Conservation (phyloP, 2,888 invertebrate species). For the Dryocosmus kuriphilus region DNA sequence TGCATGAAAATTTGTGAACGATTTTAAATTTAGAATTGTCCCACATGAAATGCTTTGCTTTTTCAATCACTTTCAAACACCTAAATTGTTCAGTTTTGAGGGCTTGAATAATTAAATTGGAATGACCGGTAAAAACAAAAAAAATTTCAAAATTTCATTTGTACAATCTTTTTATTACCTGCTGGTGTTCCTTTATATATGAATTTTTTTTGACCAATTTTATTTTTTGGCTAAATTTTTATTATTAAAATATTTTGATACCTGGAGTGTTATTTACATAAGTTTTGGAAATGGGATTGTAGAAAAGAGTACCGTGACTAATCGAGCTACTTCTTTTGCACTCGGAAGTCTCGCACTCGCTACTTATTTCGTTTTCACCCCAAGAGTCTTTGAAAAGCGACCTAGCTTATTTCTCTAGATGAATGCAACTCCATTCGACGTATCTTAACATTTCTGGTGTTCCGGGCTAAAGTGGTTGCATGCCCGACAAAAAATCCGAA, state of each 20-base stretch:
- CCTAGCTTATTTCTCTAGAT: conserved; percentile 27
- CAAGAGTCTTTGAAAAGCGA: conserved; percentile 32
- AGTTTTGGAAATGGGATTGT: not conserved
- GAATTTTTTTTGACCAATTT: not conserved
- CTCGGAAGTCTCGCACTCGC: conserved; percentile 7
- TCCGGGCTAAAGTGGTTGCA: not conserved
- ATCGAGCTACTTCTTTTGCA: conserved; percentile 24
- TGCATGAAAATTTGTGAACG: too few species aligned
- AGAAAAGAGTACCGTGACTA: conserved; percentile 12
- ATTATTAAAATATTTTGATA: not conserved
- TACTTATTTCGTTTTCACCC: conserved; percentile 23
- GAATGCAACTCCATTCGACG: conserved; percentile 8
- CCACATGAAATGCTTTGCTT: too few species aligned
- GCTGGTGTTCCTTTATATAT: too few species aligned
- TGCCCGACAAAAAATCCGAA: not conserved
- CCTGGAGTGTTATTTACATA: not conserved
- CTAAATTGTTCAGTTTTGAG: too few species aligned
- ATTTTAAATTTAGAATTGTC: too few species aligned
- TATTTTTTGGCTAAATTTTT: not conserved
- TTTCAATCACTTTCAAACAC: too few species aligned
- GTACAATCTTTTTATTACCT: too few species aligned
- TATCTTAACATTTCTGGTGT: conserved; percentile 11
- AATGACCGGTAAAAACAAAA: too few species aligned
- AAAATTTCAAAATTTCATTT: too few species aligned
- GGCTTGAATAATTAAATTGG: too few species aligned